Evolutionary conservation across 2,113 vertebrate species (phyloP).

Genomic region (Mormyrus iriodes): DNA sequence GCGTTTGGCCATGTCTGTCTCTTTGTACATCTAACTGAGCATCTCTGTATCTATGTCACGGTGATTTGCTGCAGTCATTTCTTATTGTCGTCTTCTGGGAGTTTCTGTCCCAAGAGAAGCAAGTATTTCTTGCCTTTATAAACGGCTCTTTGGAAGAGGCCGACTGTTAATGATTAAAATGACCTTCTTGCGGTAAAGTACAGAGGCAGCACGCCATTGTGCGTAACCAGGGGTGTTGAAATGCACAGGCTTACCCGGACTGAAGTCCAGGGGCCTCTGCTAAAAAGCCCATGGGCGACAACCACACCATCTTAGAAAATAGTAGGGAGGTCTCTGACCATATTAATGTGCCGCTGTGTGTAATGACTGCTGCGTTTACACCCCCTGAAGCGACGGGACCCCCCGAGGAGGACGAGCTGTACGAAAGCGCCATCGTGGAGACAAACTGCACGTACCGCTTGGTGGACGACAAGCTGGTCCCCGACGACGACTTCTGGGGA

Average conservation of each 20-base stretch:
- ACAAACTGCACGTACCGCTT: constrained; percentile 97
- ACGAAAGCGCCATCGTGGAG: constrained; percentile 90
- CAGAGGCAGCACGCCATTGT: not conserved
- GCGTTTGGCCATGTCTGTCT: not conserved
- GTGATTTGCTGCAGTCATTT: not conserved
- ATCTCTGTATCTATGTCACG: not conserved
- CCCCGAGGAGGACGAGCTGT: constrained; percentile 88
- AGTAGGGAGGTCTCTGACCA: not conserved
- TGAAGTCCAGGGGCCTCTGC: not conserved
- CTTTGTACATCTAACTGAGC: not conserved
- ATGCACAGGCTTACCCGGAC: not conserved
- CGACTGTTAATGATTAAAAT: not conserved
- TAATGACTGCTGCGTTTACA: not conserved
- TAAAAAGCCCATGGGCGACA: not conserved
- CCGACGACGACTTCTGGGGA: constrained; percentile 94
- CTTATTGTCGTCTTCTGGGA: not conserved
- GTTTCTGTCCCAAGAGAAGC: not conserved
- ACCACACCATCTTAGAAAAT: not conserved
- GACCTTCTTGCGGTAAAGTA: not conserved
- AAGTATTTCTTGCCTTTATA: not conserved
- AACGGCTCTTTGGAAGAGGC: not conserved
- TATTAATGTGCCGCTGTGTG: not conserved
- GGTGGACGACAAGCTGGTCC: constrained; percentile 86
- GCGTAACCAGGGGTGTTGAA: not conserved
- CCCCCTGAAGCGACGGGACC: constrained; percentile 70